These are phyloP conservation scores for Percopsis transmontana DNA, from an alignment of 2,113 vertebrate genomes.

Conservation along the genomic window DNA sequence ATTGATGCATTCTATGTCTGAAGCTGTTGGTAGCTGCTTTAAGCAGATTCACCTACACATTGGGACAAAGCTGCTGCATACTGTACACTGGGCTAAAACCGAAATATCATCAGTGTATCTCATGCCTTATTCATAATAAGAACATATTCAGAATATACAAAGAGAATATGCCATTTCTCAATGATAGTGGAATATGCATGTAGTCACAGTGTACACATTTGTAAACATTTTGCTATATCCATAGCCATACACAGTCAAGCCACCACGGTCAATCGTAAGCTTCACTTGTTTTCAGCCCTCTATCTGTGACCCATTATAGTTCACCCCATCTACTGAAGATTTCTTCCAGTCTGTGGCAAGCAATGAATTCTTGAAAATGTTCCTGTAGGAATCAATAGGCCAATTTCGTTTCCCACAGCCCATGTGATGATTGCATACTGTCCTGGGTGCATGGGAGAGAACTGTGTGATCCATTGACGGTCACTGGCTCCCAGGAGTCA, in stretches of 20 bases:
- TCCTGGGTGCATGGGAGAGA: conserved; percentile 15
- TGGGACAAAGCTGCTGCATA: no score
- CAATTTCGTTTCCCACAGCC: conserved; percentile 23
- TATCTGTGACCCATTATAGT: conserved; percentile 19
- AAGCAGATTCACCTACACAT: no score
- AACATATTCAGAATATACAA: no score
- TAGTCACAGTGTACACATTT: conserved; percentile 13
- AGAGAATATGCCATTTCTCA: no score
- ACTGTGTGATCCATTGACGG: conserved; percentile 1
- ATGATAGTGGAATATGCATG: no score
- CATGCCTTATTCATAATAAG: no score
- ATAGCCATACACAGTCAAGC: background rate
- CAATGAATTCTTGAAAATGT: conserved; percentile 42
- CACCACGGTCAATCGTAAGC: conserved; percentile 35
- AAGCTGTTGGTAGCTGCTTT: no score
- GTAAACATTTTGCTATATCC: conserved; percentile 29
- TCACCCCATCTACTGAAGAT: conserved; percentile 29
- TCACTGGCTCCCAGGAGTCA: conserved; percentile 13
- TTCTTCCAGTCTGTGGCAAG: background rate
- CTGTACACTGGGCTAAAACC: no score
- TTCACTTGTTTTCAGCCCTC: conserved; percentile 25
- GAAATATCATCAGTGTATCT: no score
- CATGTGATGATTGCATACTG: conserved; percentile 24
- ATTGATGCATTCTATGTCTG: no score
- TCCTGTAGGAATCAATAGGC: conserved; percentile 37